Base-by-base conservation (phyloP, 2,888 invertebrate species). In the Empis stercorea region DNA sequence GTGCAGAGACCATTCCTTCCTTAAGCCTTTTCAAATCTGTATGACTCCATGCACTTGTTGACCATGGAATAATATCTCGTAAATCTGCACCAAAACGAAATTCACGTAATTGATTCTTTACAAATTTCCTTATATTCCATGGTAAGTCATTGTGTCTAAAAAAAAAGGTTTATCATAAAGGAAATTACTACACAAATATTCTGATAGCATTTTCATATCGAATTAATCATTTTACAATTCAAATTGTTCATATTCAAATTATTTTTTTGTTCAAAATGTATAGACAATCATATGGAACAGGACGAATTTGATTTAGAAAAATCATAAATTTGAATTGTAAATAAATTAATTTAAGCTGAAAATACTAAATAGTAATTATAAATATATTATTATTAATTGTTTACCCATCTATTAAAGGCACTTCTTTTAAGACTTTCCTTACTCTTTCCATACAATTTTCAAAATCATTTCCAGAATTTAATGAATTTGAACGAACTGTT, bases 31-130 rank as follows among this genome's bases (percentile, higher is more conserved):
- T 27, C 9, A 27, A 53, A 60, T 87, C 87, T 7, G 86, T 87
- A 62, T 87, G 86, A 56, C 82, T 83, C 83, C 83, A 85, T 48
- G 77, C 79, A 61, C 79, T 81, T 52, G 78, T 78, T 41, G 81
- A 80, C 83, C 83, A 84, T n/a, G 83, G 84, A 37, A 77, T 75
- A 60, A 82, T 74, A 49, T 79, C 79, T 50, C 81, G 74, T 53
- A 84, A 69, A 61, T 84, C 79, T 61, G 78, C 78, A 56, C 77
- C 77, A 59, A 79, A 79, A 57, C 76, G 73, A 56, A 77, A 76
- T 50, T 75, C 71, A 46, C 71, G 69, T 54, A 77, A 64, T 59
- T 76, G 75, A 63, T 80, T 80, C 65, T 79, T 77, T 44, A 79
- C 72, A 60, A 80, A 80, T 62, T 79, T 80, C 54, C 80, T 67